Conservation (phyloP, 1,140 invertebrate genomes). For the Halictus rubicundus region DNA sequence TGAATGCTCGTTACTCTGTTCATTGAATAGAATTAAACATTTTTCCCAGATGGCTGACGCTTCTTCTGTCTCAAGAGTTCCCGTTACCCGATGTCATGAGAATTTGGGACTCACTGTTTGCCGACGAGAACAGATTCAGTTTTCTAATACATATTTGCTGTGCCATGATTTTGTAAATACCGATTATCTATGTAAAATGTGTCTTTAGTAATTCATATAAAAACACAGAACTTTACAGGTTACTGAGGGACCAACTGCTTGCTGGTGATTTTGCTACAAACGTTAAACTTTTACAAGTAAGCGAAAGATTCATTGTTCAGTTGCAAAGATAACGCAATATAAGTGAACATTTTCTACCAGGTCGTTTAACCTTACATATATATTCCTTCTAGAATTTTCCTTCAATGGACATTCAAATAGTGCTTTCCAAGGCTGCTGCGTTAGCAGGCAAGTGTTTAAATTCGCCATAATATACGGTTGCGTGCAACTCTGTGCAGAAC, state of each 20-base stretch:
- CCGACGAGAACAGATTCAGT: constrained; percentile 92
- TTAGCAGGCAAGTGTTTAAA: constrained; percentile 74
- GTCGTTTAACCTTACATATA: not conserved
- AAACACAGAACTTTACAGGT: constrained; percentile 79
- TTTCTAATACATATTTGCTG: constrained; percentile 96
- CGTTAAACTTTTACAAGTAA: constrained; percentile 94
- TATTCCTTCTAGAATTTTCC: constrained; percentile 84
- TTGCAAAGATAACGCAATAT: too few species aligned
- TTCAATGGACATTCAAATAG: constrained; percentile 87
- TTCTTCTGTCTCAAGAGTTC: constrained; percentile 99
- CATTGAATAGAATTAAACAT: not conserved
- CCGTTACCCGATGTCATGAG: constrained; percentile 96
- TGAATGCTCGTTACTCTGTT: not conserved
- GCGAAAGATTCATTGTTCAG: not conserved
- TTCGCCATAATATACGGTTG: constrained; percentile 41
- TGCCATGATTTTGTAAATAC: constrained; percentile 96
- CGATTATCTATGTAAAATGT: not conserved
- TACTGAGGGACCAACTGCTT: constrained; percentile 90
- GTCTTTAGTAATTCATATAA: not conserved
- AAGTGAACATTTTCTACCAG: too few species aligned
- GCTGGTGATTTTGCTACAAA: constrained; percentile 94
- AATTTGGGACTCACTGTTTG: constrained; percentile 97
- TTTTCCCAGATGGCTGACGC: constrained; percentile 91
- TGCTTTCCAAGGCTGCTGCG: constrained; percentile 84
- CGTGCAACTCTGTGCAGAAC: not conserved